Evolutionary conservation across 1,140 invertebrate species (phyloP), one percentile per base, ranked within the genome.

Genomic region (Aphidius gifuensis): DNA sequence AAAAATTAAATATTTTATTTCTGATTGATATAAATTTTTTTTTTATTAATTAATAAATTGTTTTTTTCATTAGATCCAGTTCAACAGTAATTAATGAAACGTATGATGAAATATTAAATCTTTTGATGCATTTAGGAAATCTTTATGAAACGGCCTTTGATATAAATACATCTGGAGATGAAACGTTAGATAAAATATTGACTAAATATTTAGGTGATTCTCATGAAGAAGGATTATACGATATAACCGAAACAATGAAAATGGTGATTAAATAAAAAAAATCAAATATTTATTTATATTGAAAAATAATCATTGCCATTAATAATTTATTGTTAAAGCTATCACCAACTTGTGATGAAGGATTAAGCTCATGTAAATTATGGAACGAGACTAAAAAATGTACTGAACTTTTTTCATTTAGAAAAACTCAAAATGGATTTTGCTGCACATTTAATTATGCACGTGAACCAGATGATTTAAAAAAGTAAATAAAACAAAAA

Each of bases 361-460:
- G 84, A 63, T 45, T 86, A 5, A 9, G 78, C 0, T 72, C 67
- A 44, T 87, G 85, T 64, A 32, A 48, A 57, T 0, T 86, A 84
- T 80, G 71, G 67, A 2, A 76, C 77, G 0, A 48, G 66, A 6
- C 6, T 40, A 0, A 40, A 32, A 71, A 83, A 54, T 87, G 85
- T 60, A 68, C 68, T 0, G 66, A 76, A 0, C 60, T 85, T 8
- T 86, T 86, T 67, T 11, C 58, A 0, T 70, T 78, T 5, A 77
- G 79, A 7, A 77, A 79, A 6, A 86, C 85, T 3, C 76, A 78
- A n/a, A 78, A 80, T 16, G 85, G 86, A 23, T 84, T 79, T 64
- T 87, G 85, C 69, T 87, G 86, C 60, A 72, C 79, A 5, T 87
- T 86, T 65, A 87, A 87, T 71, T 83, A 85, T 56, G 55, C 69